Evolutionary conservation across 2,797 vertebrate genomes (phyloP).

Genomic region (Threskiornis aethiopicus): DNA sequence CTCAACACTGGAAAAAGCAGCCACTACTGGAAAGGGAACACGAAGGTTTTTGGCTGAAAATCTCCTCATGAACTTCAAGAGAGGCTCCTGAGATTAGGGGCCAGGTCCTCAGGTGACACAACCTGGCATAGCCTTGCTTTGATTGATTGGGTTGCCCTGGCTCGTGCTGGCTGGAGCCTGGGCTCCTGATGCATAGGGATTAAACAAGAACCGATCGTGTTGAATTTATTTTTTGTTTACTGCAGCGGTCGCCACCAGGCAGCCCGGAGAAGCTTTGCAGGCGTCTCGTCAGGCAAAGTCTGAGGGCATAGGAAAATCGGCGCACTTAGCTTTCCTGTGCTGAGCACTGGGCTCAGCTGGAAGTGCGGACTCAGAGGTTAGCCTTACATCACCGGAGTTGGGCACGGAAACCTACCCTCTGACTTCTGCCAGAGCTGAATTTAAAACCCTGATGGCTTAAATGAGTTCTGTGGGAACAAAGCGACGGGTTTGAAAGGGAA

Average conservation of each 20-base stretch:
- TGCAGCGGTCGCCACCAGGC: not conserved
- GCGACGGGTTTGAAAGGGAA: not conserved
- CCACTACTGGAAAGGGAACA: not conserved
- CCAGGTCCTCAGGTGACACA: not conserved
- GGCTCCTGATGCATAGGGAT: not conserved
- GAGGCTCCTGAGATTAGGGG: not conserved
- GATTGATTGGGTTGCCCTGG: not conserved
- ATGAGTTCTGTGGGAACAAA: not conserved
- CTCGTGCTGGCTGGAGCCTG: fast-evolving
- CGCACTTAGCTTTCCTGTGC: not conserved
- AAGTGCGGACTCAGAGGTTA: not conserved
- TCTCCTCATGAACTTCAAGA: not conserved
- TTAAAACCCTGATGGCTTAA: not conserved
- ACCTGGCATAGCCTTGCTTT: not conserved
- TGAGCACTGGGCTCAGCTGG: not conserved
- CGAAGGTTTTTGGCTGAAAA: not conserved
- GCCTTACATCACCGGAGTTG: not conserved
- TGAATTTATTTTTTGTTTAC: not conserved
- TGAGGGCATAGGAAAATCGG: constrained; percentile 7
- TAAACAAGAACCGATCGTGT: not conserved
- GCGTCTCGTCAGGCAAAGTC: not conserved
- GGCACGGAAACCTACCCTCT: not conserved
- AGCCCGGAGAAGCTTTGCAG: not conserved
- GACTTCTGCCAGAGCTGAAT: not conserved
- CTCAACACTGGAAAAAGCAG: not conserved